Evolutionary conservation across 2,888 invertebrate genomes (phyloP), one percentile per base, ranked within the genome.

Genomic region (Parelbella ahira): DNA sequence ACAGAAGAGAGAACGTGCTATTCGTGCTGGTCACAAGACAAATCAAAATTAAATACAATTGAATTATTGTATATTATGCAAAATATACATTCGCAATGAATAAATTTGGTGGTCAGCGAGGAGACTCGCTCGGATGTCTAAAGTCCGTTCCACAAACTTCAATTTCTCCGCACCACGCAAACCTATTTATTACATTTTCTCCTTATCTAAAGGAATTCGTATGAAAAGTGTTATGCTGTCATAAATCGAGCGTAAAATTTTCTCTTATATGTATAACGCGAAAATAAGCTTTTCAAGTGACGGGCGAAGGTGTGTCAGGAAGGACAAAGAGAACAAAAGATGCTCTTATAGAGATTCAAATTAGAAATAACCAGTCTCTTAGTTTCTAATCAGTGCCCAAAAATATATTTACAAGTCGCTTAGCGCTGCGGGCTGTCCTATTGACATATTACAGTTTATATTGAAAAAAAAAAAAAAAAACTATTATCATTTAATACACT

Each of bases 321-420:
- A n/a, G n/a, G n/a, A n/a, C n/a, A n/a, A n/a, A n/a, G n/a, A n/a
- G 55, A 51, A 49, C 25, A 3, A 9, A 34, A 15, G 24, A 18
- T 27, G 71, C 83, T 82, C 82, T 84, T 76, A 60, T 37, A 83
- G 83, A 84, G 83, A 84, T 83, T 83, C 82, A 60, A 61, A 63
- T 63, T 57, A 63, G 65, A 64, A 61, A 60, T 74, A 73, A 62
- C 74, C 83, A 84, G 82, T 83, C 83, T 80, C 73, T 75, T 59
- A 64, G 75, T 79, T 75, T 48, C 66, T 68, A 65, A 65, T 68
- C 66, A 60, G 66, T 67, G 75, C 78, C 77, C 80, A 47, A 53
- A 47, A 39, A n/a, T n/a, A n/a, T 49, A 75, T 77, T 52, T 77
- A 81, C 75, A 80, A 47, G 58, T 50, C 79, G 83, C 83, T 83